Evolutionary conservation across 64 coral and sea anemone genomes (phyloP), one percentile per base, ranked within the genome.

Genomic region (Montipora sp.): DNA sequence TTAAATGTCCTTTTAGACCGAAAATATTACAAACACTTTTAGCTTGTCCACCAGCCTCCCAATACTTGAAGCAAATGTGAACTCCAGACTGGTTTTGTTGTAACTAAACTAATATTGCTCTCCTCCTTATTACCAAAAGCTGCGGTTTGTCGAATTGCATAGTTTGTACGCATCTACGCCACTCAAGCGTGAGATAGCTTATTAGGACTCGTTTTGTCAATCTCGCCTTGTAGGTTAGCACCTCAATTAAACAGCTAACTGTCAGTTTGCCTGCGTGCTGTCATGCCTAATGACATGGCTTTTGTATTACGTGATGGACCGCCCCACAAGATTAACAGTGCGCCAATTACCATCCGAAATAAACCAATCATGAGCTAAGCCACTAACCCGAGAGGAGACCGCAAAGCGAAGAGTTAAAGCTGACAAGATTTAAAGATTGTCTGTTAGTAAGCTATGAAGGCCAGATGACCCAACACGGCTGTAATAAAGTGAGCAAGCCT

Each of bases 351-450:
- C 43, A 85, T 16, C 4, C 66, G 61, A 18, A 59, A 67, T 85
- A 85, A 85, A 46, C 82, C 82, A 85, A 85, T 85, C 82, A 72
- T 18, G 43, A 47, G 44, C 66, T 7, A 50, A 51, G 13, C 47
- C 47, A 48, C 63, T 85, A 85, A 85, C 61, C 65, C 65, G 18
- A 85, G 82, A 46, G 48, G 13, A 68, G 81, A 71, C 82, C 82
- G 82, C 82, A 85, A 85, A 85, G 65, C 61, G 46, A 61, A 21
- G 65, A 85, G 82, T 15, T 47, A 59, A 7, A 50, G 61, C 65
- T 85, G 82, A 85, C 82, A 68, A 85, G 82, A 72, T 85, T 85
- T 85, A 85, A 85, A 85, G 82, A 72, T 85, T 85, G 82, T 85
- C 82, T 85, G 82, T 85, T 71, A 50, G 63, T 72, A n/a, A 72